Base-by-base conservation (phyloP, 2,113 vertebrate genomes). In the Salvelinus alpinus region DNA sequence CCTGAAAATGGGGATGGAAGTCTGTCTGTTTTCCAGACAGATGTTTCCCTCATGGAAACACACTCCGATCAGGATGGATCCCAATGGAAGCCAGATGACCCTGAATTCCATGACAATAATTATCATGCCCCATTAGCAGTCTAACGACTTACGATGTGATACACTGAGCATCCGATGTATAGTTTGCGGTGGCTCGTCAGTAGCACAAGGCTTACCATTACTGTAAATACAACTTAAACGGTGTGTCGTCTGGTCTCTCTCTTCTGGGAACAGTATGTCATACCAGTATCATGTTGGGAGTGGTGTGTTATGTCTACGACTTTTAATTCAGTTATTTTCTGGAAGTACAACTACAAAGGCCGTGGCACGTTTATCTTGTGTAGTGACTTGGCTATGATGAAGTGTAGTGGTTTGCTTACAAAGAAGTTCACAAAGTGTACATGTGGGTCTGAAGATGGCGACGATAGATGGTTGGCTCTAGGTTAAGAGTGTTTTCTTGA, bases 71-170 rank as follows among this genome's bases (percentile, higher is more conserved):
- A 18, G 3, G 47, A 78, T 8, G 1, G 67, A 70, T 57, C 67
- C 27, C 87, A 88, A 92, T 87, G 77, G 73, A 79, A 89, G 73
- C 84, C 91, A 91, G 84, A 90, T 82, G 88, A 88, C 80, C 76
- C 75, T 16, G 25, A 75, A 84, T 87, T 87, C 84, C 85, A 81
- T 83, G 75, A 79, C 81, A 84, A 72, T 84, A 77, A 91, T 87
- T 80, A 88, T 66, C 65, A 25, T n/a, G 68, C 57, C 74, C 66
- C 79, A 84, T 90, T 87, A 87, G 79, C 82, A 34, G 5, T 60
- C 65, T 77, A 83, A 84, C 73, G 77, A 72, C 72, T 65, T 16
- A 78, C 72, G 8, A 71, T 59, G 60, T 70, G 79, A 80, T 72
- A 76, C 77, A 78, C 66, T 31, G 74, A 24, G 34, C 44, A 74